phyloP scores from a whole-genome alignment of 2,797 vertebrate genomes.

The Tiaroga cobitis region DNA sequence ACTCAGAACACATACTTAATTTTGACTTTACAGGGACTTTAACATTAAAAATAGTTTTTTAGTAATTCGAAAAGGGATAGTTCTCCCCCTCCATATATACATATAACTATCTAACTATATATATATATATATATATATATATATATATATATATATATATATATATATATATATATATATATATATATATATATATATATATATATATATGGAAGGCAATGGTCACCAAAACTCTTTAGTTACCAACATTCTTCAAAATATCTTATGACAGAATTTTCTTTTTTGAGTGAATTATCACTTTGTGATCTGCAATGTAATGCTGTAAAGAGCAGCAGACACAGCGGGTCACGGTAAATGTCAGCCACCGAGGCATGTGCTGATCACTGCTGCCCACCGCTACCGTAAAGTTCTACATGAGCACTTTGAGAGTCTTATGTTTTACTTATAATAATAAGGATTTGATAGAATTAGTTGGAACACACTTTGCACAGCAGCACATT shows the following conservation, averaged over 20 bases:
- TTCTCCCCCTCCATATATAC: too few species aligned
- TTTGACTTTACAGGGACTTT: too few species aligned
- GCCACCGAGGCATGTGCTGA: constrained; percentile 27
- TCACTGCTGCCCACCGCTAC: neutral
- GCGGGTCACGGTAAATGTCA: constrained; percentile 40
- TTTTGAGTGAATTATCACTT: neutral
- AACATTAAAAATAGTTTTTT: too few species aligned
- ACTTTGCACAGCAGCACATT: neutral
- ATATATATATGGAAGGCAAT: neutral
- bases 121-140: too few species aligned
- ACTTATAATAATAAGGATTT: neutral
- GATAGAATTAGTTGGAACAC: neutral
- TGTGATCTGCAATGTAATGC: constrained; percentile 19
- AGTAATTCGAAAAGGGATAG: neutral
- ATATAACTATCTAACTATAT: too few species aligned
- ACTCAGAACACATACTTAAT: too few species aligned
- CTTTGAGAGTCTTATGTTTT: neutral
- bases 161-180: too few species aligned
- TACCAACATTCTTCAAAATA: neutral
- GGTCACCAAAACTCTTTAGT: neutral
- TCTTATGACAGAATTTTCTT: neutral
- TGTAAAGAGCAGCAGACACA: constrained; percentile 27
- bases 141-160: too few species aligned
- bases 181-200: too few species aligned
- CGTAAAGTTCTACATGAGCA: constrained; percentile 2